Conservation (phyloP, 2,797 vertebrate genomes). For the Morelia viridis region DNA sequence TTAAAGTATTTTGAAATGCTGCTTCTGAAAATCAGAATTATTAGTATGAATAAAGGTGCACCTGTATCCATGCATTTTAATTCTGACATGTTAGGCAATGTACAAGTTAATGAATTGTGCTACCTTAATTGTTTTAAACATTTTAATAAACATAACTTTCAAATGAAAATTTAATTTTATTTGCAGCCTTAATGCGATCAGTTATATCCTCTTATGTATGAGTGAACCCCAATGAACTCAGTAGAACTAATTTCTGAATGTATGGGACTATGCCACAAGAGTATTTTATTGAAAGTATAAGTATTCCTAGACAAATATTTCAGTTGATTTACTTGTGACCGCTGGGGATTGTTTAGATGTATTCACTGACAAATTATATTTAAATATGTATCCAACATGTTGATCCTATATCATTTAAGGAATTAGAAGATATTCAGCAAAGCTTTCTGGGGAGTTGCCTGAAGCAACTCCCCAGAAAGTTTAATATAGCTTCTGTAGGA, state of each 20-base stretch:
- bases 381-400: not conserved
- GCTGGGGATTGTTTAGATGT: not conserved
- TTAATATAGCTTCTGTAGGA: not conserved
- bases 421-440: not conserved
- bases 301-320: not conserved
- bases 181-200: not conserved
- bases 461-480: too few species aligned
- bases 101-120: not conserved
- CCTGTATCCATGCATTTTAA: not conserved
- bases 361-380: not conserved
- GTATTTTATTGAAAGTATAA: not conserved
- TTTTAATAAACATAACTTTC: not conserved
- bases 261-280: not conserved
- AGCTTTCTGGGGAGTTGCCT: too few species aligned
- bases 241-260: not conserved
- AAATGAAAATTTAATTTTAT: not conserved
- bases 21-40: not conserved
- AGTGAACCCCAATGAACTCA: not conserved
- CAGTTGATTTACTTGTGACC: not conserved
- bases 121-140: not conserved
- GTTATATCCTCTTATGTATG: not conserved
- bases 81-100: not conserved
- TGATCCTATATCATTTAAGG: not conserved
- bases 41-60: not conserved
- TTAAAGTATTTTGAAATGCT: not conserved